These are phyloP conservation scores for Listronotus bonariensis DNA, from an alignment of 1,140 invertebrate genomes.

Conservation along the genomic window DNA sequence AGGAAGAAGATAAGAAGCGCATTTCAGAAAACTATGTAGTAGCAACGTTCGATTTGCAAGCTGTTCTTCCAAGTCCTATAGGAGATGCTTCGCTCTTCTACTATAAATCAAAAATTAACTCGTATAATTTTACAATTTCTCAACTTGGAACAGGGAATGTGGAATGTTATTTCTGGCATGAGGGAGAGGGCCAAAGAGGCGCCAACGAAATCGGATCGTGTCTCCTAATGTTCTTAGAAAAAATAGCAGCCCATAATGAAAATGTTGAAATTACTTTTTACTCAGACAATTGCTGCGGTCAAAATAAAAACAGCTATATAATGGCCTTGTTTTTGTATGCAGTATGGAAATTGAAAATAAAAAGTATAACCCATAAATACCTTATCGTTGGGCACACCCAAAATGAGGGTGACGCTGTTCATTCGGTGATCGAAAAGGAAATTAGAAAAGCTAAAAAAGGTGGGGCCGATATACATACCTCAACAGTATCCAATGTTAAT, in stretches of 20 bases:
- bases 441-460: slow-evolving; percentile 7
- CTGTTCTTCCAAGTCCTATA: too few species aligned
- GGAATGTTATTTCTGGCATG: not conserved
- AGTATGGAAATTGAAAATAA: slow-evolving; percentile 4
- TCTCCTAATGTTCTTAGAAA: too few species aligned
- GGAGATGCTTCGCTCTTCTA: too few species aligned
- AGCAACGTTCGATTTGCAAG: too few species aligned
- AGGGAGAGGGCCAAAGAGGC: not conserved
- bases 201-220: too few species aligned
- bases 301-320: slow-evolving; percentile 17
- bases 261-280: slow-evolving; percentile 18
- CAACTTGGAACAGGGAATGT: too few species aligned
- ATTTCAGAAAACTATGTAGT: not conserved
- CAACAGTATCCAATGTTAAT: slow-evolving; percentile 5
- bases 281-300: slow-evolving; percentile 16
- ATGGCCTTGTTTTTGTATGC: slow-evolving; percentile 16
- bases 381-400: slow-evolving; percentile 15
- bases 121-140: too few species aligned
- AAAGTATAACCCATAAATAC: slow-evolving; percentile 20
- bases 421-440: slow-evolving; percentile 23
- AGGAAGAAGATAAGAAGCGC: not conserved
- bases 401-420: slow-evolving; percentile 20
- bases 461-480: too few species aligned
- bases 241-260: not conserved
- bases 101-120: too few species aligned